Percentiles rank a stretch among this genome's conserved stretches.
Evolutionary conservation across 2,797 vertebrate species (phyloP).

Genomic region (Eulemur coronatus): DNA sequence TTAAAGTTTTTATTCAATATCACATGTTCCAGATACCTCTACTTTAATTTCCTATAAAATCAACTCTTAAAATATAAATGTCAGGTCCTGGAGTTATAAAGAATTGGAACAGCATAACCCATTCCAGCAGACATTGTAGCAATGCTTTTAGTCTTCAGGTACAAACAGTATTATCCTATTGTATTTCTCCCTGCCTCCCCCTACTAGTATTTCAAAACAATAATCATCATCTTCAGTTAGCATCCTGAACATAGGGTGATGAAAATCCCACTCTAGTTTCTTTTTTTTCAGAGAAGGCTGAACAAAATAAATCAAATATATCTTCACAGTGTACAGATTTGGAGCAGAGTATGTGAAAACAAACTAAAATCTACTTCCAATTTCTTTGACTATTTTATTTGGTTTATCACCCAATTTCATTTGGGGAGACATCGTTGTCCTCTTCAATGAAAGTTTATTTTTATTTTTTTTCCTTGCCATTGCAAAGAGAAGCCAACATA

Average conservation of each 20-base stretch:
- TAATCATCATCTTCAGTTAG: slow-evolving; percentile 35
- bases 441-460: slow-evolving; percentile 64
- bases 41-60: slow-evolving; percentile 64
- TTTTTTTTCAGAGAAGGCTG: not conserved
- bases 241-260: not conserved
- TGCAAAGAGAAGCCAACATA: slow-evolving; percentile 76
- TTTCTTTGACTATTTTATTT: slow-evolving; percentile 68
- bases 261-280: not conserved
- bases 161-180: not conserved
- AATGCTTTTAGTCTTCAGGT: not conserved
- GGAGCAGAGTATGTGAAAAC: slow-evolving; percentile 15
- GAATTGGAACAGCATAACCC: not conserved
- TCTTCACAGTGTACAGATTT: slow-evolving; percentile 39
- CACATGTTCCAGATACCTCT: slow-evolving; percentile 36
- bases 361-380: slow-evolving; percentile 8
- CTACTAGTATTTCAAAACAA: not conserved
- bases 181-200: not conserved
- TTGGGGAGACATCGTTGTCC: slow-evolving; percentile 50
- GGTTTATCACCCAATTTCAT: slow-evolving; percentile 72
- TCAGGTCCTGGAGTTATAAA: slow-evolving; percentile 9
- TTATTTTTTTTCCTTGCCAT: slow-evolving; percentile 51
- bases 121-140: not conserved
- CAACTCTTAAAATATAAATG: slow-evolving; percentile 43
- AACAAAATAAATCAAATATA: slow-evolving; percentile 64
- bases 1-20: slow-evolving; percentile 37